Evolutionary conservation across 2,797 vertebrate genomes (phyloP).

Genomic region (Bucorvus abyssinicus): DNA sequence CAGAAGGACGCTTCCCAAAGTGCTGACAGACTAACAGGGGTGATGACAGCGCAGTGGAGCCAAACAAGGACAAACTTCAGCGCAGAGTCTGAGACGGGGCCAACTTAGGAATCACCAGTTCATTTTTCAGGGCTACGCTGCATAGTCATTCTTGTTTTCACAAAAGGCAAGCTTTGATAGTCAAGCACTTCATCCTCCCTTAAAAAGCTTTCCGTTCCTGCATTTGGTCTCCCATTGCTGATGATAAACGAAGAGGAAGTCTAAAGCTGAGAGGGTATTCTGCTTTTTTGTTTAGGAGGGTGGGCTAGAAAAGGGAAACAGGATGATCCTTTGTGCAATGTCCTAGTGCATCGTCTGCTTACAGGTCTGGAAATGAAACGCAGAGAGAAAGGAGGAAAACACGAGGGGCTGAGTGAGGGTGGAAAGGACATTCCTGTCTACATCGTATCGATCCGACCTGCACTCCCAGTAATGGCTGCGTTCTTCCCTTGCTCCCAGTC

Average conservation of each 20-base stretch:
- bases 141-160: not conserved
- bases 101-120: not conserved
- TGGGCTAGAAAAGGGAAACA: no score
- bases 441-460: not conserved
- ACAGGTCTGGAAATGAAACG: no score
- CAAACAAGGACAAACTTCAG: not conserved
- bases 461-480: not conserved
- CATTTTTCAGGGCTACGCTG: not conserved
- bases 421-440: not conserved
- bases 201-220: not conserved
- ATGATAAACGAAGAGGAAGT: not conserved
- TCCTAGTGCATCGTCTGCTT: no score
- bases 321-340: no score
- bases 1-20: not conserved
- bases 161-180: not conserved
- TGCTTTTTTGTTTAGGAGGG: no score
- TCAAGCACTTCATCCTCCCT: not conserved
- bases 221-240: not conserved
- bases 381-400: no score
- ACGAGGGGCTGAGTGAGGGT: not conserved
- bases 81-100: not conserved
- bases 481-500: not conserved
- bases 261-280: not conserved
- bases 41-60: not conserved
- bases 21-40: not conserved